Conservation (phyloP, 2,888 invertebrate genomes). For the Chymomyza fuscimana region DNA sequence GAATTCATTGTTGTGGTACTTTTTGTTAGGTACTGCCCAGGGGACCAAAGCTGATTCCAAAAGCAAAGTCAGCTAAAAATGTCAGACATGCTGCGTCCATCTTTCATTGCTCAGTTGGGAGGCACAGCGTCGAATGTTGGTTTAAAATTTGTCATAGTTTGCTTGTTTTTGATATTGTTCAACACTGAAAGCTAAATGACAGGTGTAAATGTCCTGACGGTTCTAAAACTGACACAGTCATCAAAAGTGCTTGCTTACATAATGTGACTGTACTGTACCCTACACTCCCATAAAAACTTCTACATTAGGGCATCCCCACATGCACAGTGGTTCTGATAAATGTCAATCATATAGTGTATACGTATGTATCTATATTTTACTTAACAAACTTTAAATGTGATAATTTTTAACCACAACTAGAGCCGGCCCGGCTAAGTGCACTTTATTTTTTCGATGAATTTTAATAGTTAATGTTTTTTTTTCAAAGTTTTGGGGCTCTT, state of each 20-base stretch:
- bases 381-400: too few relatives aligned
- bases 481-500: too few relatives aligned
- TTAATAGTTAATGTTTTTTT: too few relatives aligned
- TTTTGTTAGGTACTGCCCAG: not conserved
- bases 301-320: not conserved
- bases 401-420: too few relatives aligned
- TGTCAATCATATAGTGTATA: not conserved
- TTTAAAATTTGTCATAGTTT: not conserved
- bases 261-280: not conserved
- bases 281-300: not conserved
- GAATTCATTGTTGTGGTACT: constrained; percentile 11
- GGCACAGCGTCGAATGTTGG: not conserved
- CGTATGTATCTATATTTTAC: too few relatives aligned
- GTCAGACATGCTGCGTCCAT: not conserved
- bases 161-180: not conserved
- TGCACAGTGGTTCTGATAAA: not conserved
- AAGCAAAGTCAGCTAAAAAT: constrained; percentile 35
- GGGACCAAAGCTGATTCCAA: constrained; percentile 13
- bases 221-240: not conserved
- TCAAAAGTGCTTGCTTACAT: not conserved
- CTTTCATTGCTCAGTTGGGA: not conserved
- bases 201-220: constrained; percentile 10
- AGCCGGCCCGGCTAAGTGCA: too few relatives aligned
- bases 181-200: constrained; percentile 12
- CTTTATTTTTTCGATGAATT: too few relatives aligned